A percentile compares a stretch with the other conserved stretches of the same genome.
These are phyloP conservation scores for Zaprionus camerounensis DNA, from an alignment of 1,140 invertebrate species.

Conservation along the genomic window DNA sequence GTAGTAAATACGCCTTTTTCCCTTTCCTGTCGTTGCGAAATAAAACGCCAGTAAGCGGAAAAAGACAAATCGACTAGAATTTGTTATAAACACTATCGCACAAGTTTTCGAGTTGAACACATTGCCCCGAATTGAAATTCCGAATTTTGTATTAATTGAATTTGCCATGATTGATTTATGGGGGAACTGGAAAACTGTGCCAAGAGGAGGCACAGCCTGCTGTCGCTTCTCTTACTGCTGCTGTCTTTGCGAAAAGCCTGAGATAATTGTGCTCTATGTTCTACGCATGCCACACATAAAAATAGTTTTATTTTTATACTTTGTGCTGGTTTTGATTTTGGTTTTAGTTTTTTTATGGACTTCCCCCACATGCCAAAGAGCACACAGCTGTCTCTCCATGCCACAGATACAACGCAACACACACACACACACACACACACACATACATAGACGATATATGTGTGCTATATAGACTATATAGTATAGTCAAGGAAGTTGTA, in stretches of 20 bases:
- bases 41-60: slow-evolving; percentile 84
- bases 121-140: slow-evolving; percentile 41
- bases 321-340: slow-evolving; percentile 76
- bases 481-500: slow-evolving; percentile 71
- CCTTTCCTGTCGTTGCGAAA: slow-evolving; percentile 82
- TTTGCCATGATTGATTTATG: slow-evolving; percentile 77
- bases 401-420: slow-evolving; percentile 29
- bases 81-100: not conserved
- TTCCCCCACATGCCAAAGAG: slow-evolving; percentile 76
- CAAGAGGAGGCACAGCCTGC: slow-evolving; percentile 47
- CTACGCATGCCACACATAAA: slow-evolving; percentile 64
- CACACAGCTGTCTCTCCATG: slow-evolving; percentile 77
- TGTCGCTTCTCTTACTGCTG: slow-evolving; percentile 1
- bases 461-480: slow-evolving; percentile 26
- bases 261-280: slow-evolving; percentile 31
- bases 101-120: slow-evolving; percentile 34
- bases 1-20: slow-evolving; percentile 84
- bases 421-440: not conserved
- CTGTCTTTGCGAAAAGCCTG: slow-evolving; percentile 31
- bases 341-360: slow-evolving; percentile 72
- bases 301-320: slow-evolving; percentile 83
- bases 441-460: not conserved
- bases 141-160: slow-evolving; percentile 73
- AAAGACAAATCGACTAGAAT: slow-evolving; percentile 84
- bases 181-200: slow-evolving; percentile 74